Evolutionary conservation across 2,797 vertebrate genomes (phyloP).

Genomic region (Protonibea diacanthus): DNA sequence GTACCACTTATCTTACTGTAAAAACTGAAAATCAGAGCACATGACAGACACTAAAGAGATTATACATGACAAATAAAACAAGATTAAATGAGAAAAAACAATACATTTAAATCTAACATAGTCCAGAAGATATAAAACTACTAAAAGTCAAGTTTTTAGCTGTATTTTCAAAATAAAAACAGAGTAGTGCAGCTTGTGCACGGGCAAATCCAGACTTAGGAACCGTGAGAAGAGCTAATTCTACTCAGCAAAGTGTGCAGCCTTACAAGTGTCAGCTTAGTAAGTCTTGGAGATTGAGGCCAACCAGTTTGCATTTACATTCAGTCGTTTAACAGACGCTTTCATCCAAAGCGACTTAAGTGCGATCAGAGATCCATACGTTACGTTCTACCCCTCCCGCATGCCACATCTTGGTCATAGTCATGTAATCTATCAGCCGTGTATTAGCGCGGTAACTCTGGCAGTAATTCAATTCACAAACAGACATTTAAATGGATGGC

Average conservation of each 20-base stretch:
- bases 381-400: not conserved
- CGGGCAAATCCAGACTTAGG: not conserved
- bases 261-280: not conserved
- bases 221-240: not conserved
- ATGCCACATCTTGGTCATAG: not conserved
- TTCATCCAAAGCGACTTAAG: no score
- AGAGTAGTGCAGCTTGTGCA: not conserved
- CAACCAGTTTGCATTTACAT: not conserved
- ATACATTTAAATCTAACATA: not conserved
- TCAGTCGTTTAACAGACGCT: no score
- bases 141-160: not conserved
- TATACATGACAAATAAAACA: not conserved
- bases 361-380: not conserved
- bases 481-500: not conserved
- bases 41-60: not conserved
- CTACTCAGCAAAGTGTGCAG: slow-evolving; percentile 5
- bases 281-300: not conserved
- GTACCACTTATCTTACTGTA: not conserved
- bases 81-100: not conserved
- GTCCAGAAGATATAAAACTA: not conserved
- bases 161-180: not conserved
- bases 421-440: no score
- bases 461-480: not conserved
- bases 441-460: not conserved
- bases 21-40: not conserved